Base-by-base conservation (phyloP, 2,888 invertebrate species). In the Tyria jacobaeae region DNA sequence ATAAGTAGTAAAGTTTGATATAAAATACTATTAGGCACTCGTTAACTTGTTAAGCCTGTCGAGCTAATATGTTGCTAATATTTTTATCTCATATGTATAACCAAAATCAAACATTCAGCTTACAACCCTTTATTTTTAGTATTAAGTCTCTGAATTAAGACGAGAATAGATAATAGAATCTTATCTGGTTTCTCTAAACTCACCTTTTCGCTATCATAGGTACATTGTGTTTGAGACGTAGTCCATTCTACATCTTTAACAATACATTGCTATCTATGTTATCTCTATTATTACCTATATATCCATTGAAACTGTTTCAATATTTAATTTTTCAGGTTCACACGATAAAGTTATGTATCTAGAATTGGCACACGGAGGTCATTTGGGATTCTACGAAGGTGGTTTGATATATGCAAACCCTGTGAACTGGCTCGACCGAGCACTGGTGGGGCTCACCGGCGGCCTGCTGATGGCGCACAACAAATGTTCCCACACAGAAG, bases 311-410 rank as follows among this genome's bases (percentile, higher is more conserved):
- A 27, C 0, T 4, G n/a, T 37, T 35, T n/a, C n/a, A 27, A 49
- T 24, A 15, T 51, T 53, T 53, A 1, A n/a, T 34, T 35, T 62
- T 85, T 85, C 88, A 97, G 97, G 92, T 73, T 95, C 95, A 10
- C 95, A 95, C 63, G 94, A 94, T 55, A 96, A 96, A 76, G 94
- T 95, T 3, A 94, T 98, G 76, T 98, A 96, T 83, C 91, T 98
- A 60, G 97, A 97, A 85, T 91, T 98, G 27, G 96, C 97, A 12
- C 98, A 99, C 86, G 99, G 99, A 14, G 99, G 99, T 4, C 99
- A 99, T 90, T 94, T 99, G 71, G 99, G 99, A 24, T 99, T 98
- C 90, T 98, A 98, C 87, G 99, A 99, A 90, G 98, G 98, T 12
- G 98, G 98, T 21, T 89, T 97, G 31, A 84, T 98, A 1, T 97